phyloP scores from a whole-genome alignment of 2,113 vertebrate species.

The Trogon surrucura region DNA sequence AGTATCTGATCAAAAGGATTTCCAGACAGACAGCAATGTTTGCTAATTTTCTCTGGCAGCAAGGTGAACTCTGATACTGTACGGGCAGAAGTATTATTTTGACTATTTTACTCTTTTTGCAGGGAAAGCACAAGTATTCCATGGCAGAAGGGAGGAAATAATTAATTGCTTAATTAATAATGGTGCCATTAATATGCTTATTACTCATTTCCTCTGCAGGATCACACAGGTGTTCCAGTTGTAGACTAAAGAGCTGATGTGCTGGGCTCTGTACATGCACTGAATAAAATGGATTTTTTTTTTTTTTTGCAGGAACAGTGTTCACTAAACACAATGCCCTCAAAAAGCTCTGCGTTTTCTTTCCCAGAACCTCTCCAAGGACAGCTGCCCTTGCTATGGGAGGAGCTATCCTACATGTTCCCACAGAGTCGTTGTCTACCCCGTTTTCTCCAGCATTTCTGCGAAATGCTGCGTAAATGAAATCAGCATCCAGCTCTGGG shows the following conservation, averaged over 20 bases:
- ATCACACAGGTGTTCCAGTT: background rate
- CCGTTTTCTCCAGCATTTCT: background rate
- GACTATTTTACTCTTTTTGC: background rate
- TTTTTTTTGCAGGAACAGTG: background rate
- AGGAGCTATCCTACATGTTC: background rate
- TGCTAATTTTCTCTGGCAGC: background rate
- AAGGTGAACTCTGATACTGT: background rate
- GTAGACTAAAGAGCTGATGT: background rate
- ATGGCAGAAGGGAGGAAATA: background rate
- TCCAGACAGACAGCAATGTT: background rate
- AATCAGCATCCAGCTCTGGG: background rate
- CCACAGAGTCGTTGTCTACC: background rate
- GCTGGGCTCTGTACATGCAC: background rate
- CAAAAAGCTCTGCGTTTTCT: background rate
- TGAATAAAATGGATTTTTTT: background rate
- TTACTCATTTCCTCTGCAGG: background rate
- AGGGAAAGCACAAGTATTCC: background rate
- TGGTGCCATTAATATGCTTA: slow-evolving; percentile 24
- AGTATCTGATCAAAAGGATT: background rate
- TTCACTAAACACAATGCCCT: background rate
- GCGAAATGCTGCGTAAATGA: background rate
- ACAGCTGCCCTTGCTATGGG: background rate
- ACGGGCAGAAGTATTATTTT: background rate
- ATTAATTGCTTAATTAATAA: slow-evolving; percentile 34
- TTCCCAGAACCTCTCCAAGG: background rate